Evolutionary conservation across 2,113 vertebrate species (phyloP).

Genomic region (Melospiza melodia): DNA sequence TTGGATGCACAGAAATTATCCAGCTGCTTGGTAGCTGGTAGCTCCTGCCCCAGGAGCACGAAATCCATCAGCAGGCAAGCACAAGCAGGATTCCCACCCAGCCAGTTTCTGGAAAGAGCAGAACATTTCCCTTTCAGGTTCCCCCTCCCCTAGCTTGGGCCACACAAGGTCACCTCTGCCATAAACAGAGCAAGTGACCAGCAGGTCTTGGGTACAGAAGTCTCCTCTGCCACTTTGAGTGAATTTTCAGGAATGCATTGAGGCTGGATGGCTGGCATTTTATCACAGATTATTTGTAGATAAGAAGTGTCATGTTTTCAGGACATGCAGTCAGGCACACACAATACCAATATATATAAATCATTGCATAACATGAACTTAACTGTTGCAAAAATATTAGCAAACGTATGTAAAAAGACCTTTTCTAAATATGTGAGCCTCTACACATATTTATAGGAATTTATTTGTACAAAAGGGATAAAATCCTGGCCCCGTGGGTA

Average conservation of each 20-base stretch:
- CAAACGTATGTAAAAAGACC: background rate
- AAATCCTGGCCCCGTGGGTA: background rate
- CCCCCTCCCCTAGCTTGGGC: background rate
- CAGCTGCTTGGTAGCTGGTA: background rate
- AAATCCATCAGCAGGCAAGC: background rate
- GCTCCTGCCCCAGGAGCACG: background rate
- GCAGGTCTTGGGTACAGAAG: background rate
- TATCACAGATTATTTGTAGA: background rate
- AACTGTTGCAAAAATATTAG: background rate
- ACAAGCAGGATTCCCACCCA: background rate
- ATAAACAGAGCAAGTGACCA: background rate
- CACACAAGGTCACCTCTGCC: accelerated
- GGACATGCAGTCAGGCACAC: background rate
- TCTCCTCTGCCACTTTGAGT: background rate
- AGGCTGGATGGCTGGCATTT: background rate
- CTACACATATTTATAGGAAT: background rate
- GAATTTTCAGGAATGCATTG: background rate
- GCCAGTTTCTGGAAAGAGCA: background rate
- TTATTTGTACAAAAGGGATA: background rate
- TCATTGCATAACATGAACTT: background rate
- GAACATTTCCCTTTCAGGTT: background rate
- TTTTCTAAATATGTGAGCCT: background rate
- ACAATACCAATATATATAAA: background rate
- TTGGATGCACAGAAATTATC: background rate
- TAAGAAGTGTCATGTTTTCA: background rate